Base-by-base conservation (phyloP, 2,888 invertebrate genomes). In the Leucania comma region DNA sequence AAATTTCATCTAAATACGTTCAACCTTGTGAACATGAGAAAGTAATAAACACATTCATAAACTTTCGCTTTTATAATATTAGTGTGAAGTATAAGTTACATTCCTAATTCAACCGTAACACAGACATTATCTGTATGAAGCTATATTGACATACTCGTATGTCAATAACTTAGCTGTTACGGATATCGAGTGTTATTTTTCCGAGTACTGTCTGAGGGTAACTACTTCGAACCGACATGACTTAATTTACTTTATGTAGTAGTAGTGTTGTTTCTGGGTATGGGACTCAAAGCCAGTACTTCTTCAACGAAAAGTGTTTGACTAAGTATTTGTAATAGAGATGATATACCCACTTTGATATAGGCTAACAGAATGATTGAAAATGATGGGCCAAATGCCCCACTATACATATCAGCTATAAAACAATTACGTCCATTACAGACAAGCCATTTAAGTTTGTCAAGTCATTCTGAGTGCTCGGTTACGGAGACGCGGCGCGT, bases 401-500 rank as follows among this genome's bases (percentile, higher is more conserved):
- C 22, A 54, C 22, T 1, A 24, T 10, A 12, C 26, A 32, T 63
- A 12, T 20, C 12, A 17, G 14, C 14, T n/a, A 48, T 48, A 48
- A 48, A 48, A 8, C n/a, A 61, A n/a, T 61, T 20, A 54, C 17
- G 12, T 26, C 14, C 32, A 71, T 57, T 42, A 26, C 14, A 8
- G 5, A 14, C 20, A 51, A 56, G 17, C 24, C 35, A 22, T n/a
- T 24, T 35, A 48, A 20, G 14, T 22, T 78, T 35, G 48, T 10
- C 14, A 20, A 71, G 72, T 72, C 78, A 72, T 78, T 70, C 54
- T 70, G 38, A n/a, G n/a, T n/a, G n/a, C n/a, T n/a, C n/a, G n/a
- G n/a, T n/a, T n/a, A n/a, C n/a, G n/a, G n/a, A n/a, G n/a, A n/a
- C n/a, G n/a, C n/a, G n/a, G n/a, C n/a, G n/a, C n/a, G n/a, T n/a